These are phyloP conservation scores for Drosophila persimilis DNA, from an alignment of 1,140 invertebrate genomes.

Conservation along the genomic window DNA sequence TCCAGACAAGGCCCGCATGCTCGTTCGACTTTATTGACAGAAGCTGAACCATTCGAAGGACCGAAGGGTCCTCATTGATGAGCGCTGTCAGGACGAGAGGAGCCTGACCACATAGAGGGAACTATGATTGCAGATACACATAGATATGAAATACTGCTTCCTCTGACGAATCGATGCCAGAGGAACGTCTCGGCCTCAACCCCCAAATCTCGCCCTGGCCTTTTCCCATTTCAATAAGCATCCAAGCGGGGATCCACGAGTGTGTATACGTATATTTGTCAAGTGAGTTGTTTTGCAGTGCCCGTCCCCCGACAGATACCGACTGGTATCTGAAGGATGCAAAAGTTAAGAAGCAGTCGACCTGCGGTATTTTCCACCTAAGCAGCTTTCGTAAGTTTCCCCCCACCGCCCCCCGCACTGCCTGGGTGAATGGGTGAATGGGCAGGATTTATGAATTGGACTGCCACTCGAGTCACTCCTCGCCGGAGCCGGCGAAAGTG, in stretches of 20 bases:
- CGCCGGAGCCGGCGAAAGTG: conserved; percentile 33
- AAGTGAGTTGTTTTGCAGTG: conserved; percentile 68
- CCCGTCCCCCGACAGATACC: no score
- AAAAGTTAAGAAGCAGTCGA: conserved; percentile 44
- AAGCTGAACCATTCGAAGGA: no score
- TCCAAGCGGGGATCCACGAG: conserved; percentile 12
- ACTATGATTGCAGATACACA: no score
- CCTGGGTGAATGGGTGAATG: conserved; percentile 9
- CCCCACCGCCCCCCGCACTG: background rate
- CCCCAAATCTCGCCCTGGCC: no score
- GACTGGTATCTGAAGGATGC: conserved; percentile 48
- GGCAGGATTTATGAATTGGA: conserved; percentile 58
- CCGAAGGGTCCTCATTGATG: background rate
- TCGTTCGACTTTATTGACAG: conserved; percentile 35
- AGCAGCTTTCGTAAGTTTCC: conserved; percentile 54
- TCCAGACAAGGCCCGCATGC: conserved; percentile 43
- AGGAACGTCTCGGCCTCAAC: no score
- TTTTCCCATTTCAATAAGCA: conserved; percentile 26
- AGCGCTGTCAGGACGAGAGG: background rate
- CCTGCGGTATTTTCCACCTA: conserved; percentile 51
- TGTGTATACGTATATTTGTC: conserved; percentile 39
- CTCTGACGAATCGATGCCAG: no score
- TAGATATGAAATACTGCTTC: no score
- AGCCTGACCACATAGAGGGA: no score
- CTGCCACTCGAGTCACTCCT: conserved; percentile 21